Evolutionary conservation across 1,140 invertebrate genomes (phyloP), one percentile per base, ranked within the genome.

Genomic region (Brachionus sp.): DNA sequence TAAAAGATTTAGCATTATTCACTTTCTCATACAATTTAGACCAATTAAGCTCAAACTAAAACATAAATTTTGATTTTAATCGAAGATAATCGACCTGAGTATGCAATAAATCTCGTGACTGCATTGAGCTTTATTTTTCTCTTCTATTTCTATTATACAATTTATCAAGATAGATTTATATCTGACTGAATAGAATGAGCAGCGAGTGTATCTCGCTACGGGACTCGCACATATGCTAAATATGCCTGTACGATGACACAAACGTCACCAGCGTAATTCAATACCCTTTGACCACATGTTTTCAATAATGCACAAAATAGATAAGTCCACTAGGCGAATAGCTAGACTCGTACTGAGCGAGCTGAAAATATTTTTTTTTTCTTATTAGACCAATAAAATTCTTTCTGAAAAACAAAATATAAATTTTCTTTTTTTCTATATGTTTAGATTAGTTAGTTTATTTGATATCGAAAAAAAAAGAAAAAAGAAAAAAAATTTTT

Each of bases 31-130:
- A 50, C 39, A 75, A 75, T 75, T 75, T 75, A 75, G n/a, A 50
- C 42, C 44, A 75, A 75, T 75, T 75, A 75, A 75, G 39, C 70
- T 75, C 19, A 75, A 75, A 46, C 29, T 46, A 23, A 75, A 46
- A 75, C 39, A 75, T 46, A 44, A 75, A 25, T 29, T 66, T 66
- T 75, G 70, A 75, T 75, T 75, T 33, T 75, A 75, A 75, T 75
- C 42, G 70, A 46, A 75, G 70, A 75, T 75, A 75, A 75, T 75
- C 13, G 5, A 50, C 70, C 37, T 42, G 42, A 39, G 19, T 66
- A 25, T 3, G 23, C 19, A 46, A 16, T 25, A 46, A 46, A 35
- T 25, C 23, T 75, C 70, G 70, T 75, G 70, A 75, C 66, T 70
- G 29, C 10, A 64, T 64, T 25, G 25, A 70, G 33, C 16, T 5